Evolutionary conservation across 1,140 invertebrate genomes (phyloP).

Genomic region (Drosophila santomea): DNA sequence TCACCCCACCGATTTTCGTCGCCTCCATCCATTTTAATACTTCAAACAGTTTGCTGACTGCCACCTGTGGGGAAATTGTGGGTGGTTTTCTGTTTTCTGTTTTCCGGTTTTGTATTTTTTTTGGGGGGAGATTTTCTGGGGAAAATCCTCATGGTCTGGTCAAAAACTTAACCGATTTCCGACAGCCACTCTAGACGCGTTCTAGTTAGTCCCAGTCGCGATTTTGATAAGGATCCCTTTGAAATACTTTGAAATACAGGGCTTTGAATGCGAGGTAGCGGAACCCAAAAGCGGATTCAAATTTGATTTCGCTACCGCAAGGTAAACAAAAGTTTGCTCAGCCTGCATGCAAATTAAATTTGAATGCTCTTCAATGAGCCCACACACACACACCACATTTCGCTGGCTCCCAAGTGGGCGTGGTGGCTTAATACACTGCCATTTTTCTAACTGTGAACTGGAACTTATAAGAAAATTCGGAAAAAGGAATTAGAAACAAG

Average conservation of each 20-base stretch:
- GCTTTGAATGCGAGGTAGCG: conserved; percentile 11
- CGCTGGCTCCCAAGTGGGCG: not conserved
- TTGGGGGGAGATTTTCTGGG: not conserved
- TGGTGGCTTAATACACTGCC: not conserved
- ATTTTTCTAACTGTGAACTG: too few relatives aligned
- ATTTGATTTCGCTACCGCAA: conserved; percentile 55
- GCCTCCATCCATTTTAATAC: conserved; percentile 15
- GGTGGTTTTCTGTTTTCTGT: too few relatives aligned
- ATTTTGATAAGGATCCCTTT: conserved; percentile 30
- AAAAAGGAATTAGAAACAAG: too few relatives aligned
- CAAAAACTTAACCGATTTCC: conserved; percentile 44
- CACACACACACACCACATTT: conserved; percentile 12
- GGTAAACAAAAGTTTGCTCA: conserved; percentile 68
- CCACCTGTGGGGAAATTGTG: conserved; percentile 29
- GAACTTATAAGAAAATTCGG: too few relatives aligned
- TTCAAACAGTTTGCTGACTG: conserved; percentile 67
- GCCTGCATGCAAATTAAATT: conserved; percentile 82
- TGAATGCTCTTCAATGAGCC: conserved; percentile 76
- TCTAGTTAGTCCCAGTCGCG: conserved; percentile 34
- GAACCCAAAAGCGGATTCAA: conserved; percentile 51
- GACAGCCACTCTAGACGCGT: conserved; percentile 24
- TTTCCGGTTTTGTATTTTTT: not conserved
- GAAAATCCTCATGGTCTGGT: conserved; percentile 9
- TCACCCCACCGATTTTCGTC: not conserved
- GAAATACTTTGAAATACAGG: conserved; percentile 21